Conservation (phyloP, 2,797 vertebrate species). For the Alauda arvensis region DNA sequence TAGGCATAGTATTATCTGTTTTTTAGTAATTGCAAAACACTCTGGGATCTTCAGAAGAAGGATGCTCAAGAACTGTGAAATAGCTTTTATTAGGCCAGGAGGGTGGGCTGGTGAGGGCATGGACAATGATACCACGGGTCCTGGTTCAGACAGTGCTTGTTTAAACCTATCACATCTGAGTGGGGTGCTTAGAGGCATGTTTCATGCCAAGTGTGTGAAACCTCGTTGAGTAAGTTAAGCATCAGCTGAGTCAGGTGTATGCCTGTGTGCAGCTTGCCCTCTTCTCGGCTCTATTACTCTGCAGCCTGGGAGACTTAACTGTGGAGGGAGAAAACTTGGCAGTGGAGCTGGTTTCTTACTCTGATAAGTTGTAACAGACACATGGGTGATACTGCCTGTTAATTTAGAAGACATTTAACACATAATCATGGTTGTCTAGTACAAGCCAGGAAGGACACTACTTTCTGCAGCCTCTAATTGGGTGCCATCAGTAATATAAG, state of each 20-base stretch:
- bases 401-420: conserved; percentile 56
- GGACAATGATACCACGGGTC: background rate
- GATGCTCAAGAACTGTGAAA: conserved; percentile 1
- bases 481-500: conserved; percentile 75
- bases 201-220: background rate
- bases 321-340: background rate
- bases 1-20: background rate
- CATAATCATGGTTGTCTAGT: conserved; percentile 64
- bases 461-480: conserved; percentile 82
- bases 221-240: background rate
- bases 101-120: background rate
- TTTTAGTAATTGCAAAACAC: background rate
- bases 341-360: conserved; percentile 18
- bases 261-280: background rate
- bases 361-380: conserved; percentile 43
- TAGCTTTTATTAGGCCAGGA: background rate
- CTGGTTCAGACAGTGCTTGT: background rate
- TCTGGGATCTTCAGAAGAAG: conserved; percentile 1
- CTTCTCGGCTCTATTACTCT: background rate
- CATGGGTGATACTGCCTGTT: conserved; percentile 15
- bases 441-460: conserved; percentile 66
- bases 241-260: conserved; percentile 17
- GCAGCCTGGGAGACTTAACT: background rate
- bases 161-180: background rate
- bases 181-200: background rate